phyloP scores from a whole-genome alignment of 92 coral and sea anemone species.

The Micromussa lordhowensis region DNA sequence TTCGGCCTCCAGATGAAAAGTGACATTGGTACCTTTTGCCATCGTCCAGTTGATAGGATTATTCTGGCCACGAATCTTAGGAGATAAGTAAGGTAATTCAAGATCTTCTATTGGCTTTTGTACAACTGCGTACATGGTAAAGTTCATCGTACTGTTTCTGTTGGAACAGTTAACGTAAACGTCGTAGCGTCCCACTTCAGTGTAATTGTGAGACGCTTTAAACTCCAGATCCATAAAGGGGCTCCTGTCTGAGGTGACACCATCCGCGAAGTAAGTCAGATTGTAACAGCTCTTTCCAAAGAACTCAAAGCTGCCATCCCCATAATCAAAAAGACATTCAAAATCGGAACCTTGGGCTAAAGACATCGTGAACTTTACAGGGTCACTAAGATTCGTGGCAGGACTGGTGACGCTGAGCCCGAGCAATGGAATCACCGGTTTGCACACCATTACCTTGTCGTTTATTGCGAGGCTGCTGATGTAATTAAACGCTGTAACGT shows the following conservation, averaged over 20 bases:
- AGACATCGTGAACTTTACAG: conserved; percentile 54
- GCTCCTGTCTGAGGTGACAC: conserved; percentile 50
- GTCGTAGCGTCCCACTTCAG: conserved; percentile 54
- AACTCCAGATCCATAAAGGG: conserved; percentile 66
- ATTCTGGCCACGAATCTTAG: conserved; percentile 47
- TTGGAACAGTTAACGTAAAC: conserved; percentile 66
- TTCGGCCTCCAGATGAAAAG: conserved; percentile 55
- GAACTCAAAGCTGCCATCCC: conserved; percentile 50
- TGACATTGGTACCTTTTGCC: conserved; percentile 84
- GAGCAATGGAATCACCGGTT: conserved; percentile 74
- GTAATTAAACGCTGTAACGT: conserved; percentile 72
- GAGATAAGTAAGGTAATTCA: conserved; percentile 19
- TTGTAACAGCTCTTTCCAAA: conserved; percentile 48
- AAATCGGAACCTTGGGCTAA: conserved; percentile 84
- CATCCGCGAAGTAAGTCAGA: conserved; percentile 61
- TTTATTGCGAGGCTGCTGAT: conserved; percentile 65
- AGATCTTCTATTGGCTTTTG: conserved; percentile 69
- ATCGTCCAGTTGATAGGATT: conserved; percentile 65
- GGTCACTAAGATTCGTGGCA: conserved; percentile 65
- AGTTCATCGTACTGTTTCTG: conserved; percentile 48
- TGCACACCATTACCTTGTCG: conserved; percentile 58
- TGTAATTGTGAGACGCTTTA: conserved; percentile 47
- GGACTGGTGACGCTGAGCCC: conserved; percentile 15
- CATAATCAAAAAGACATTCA: conserved; percentile 66
- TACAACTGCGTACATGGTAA: conserved; percentile 31